Conservation (phyloP, 2,797 vertebrate genomes). For the Cephalopachus bancanus region DNA sequence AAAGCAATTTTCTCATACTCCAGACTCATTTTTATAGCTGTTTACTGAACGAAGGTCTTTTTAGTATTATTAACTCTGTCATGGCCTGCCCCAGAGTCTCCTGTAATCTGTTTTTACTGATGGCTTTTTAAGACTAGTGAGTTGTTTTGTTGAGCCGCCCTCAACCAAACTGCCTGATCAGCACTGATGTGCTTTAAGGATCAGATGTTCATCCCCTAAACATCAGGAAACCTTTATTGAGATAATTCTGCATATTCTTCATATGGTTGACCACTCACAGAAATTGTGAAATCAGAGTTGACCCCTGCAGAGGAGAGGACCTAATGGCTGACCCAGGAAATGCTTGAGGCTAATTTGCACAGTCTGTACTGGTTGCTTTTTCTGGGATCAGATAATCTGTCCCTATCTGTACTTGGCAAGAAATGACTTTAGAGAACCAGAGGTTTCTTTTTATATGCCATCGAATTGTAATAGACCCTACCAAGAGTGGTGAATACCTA, state of each 20-base stretch:
- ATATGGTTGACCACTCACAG: not conserved
- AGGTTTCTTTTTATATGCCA: not conserved
- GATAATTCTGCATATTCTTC: not conserved
- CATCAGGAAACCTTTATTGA: rapidly evolving
- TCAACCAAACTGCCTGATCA: not conserved
- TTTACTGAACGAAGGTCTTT: not conserved
- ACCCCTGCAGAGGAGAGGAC: not conserved
- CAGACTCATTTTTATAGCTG: not conserved
- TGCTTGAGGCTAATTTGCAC: not conserved
- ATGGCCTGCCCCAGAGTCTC: not conserved
- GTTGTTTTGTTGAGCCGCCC: not conserved
- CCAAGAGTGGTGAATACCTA: not conserved
- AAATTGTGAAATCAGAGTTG: not conserved
- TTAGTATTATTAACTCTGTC: not conserved
- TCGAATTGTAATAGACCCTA: not conserved
- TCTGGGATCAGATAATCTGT: not conserved
- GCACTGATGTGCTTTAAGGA: not conserved
- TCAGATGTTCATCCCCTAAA: not conserved
- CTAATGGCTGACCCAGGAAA: not conserved
- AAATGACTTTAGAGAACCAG: not conserved
- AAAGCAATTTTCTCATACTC: not conserved
- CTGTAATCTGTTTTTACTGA: not conserved
- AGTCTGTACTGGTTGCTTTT: not conserved
- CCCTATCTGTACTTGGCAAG: not conserved
- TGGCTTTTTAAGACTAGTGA: not conserved